Conservation (phyloP, 2,888 invertebrate genomes). For the Drosophila flavopinicola region DNA sequence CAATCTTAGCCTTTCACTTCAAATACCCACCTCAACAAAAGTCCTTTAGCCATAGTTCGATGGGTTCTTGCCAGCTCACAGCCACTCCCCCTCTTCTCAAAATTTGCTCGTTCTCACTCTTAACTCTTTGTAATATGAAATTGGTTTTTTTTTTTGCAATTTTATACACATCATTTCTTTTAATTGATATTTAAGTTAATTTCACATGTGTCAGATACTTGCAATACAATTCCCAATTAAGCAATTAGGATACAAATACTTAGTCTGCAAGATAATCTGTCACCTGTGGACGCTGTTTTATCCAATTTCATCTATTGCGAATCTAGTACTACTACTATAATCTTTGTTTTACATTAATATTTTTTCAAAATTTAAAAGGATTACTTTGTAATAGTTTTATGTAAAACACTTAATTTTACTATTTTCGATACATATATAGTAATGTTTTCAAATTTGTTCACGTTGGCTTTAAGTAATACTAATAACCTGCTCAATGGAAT, state of each 20-base stretch:
- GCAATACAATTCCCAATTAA: constrained; percentile 10
- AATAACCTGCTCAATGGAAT: constrained; percentile 73
- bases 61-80: constrained; percentile 19
- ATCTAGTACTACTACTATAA: constrained; percentile 8
- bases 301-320: constrained; percentile 14
- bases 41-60: constrained; percentile 19
- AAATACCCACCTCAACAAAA: constrained; percentile 31
- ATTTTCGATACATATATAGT: constrained; percentile 31
- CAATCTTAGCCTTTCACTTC: constrained; percentile 34
- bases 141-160: constrained; percentile 43
- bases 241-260: constrained; percentile 6
- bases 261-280: constrained; percentile 11
- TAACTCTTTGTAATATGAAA: constrained; percentile 42
- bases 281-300: constrained; percentile 9
- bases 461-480: constrained; percentile 67
- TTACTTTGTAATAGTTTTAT: constrained; percentile 10
- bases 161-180: constrained; percentile 32
- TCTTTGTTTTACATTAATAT: constrained; percentile 6
- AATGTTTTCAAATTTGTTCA: constrained; percentile 40
- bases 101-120: constrained; percentile 66
- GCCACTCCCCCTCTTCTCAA: constrained; percentile 33
- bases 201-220: constrained; percentile 31
- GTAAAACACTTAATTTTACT: constrained; percentile 36
- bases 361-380: constrained; percentile 4
- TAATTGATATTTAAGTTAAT: constrained; percentile 25